phyloP scores from a whole-genome alignment of 2,113 vertebrate genomes.

The Symphodus melops region DNA sequence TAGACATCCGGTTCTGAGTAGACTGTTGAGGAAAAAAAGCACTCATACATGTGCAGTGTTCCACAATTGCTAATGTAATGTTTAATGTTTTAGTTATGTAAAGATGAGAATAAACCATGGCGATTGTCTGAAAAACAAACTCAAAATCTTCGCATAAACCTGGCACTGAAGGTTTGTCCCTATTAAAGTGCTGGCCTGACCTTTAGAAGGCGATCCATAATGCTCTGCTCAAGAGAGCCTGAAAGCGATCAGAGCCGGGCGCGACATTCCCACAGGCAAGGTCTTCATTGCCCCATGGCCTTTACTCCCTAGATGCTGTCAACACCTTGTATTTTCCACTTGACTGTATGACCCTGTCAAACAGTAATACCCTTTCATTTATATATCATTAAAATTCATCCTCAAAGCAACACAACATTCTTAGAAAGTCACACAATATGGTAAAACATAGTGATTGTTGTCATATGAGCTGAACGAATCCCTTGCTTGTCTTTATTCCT shows the following conservation, averaged over 20 bases:
- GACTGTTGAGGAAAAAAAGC: conserved; percentile 24
- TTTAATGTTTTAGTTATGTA: background rate
- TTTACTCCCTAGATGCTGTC: conserved; percentile 62
- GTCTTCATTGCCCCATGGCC: conserved; percentile 52
- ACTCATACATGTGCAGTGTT: conserved; percentile 3
- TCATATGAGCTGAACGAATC: background rate
- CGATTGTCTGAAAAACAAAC: conserved; percentile 8
- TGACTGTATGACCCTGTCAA: background rate
- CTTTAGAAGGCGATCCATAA: conserved; percentile 67
- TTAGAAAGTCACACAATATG: background rate
- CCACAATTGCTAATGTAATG: background rate
- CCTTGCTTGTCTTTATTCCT: too few species aligned
- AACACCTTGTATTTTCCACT: conserved; percentile 28
- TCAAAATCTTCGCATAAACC: conserved; percentile 12
- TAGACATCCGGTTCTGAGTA: conserved; percentile 40
- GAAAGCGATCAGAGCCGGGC: conserved; percentile 40
- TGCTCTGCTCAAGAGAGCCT: conserved; percentile 40
- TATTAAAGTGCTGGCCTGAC: conserved; percentile 55
- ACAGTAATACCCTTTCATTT: background rate
- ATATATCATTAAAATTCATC: background rate
- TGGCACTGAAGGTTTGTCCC: conserved; percentile 39
- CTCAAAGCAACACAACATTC: background rate
- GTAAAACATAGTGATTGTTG: background rate
- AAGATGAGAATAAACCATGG: background rate
- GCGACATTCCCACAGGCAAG: conserved; percentile 39